Conservation (phyloP, 2,888 invertebrate genomes). For the Epistrophe grossulariae region DNA sequence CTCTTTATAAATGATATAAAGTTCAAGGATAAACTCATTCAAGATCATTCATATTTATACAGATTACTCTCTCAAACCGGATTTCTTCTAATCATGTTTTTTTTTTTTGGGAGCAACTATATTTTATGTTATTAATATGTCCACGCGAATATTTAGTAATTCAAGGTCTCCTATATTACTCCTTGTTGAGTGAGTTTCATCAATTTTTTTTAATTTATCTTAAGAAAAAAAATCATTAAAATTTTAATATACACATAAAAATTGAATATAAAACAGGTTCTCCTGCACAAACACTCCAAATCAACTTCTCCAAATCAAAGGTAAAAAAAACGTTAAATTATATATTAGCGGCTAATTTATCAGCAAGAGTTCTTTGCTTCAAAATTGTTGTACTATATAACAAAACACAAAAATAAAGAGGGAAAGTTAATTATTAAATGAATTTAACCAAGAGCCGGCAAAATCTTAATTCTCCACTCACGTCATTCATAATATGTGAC, state of each 20-base stretch:
- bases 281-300: constrained; percentile 45
- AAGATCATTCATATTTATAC: constrained; percentile 14
- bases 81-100: constrained; percentile 45
- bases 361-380: background rate
- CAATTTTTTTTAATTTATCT: background rate
- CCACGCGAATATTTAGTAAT: constrained; percentile 11
- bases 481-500: constrained; percentile 17
- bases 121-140: background rate
- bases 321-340: constrained; percentile 31
- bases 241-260: background rate
- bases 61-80: constrained; percentile 45
- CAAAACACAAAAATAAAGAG: no score
- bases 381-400: no score
- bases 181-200: background rate
- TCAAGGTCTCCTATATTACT: constrained; percentile 37
- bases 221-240: background rate
- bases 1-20: constrained; percentile 33
- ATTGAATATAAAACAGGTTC: constrained; percentile 50
- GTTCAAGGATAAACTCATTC: constrained; percentile 68
- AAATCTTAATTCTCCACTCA: constrained; percentile 53
- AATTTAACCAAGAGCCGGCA: constrained; percentile 50
- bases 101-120: background rate
- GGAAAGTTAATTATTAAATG: constrained; percentile 64
- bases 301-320: constrained; percentile 57
- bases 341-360: constrained; percentile 25